phyloP scores from a whole-genome alignment of 1,140 invertebrate genomes.

The Stegodyphus dumicola region DNA sequence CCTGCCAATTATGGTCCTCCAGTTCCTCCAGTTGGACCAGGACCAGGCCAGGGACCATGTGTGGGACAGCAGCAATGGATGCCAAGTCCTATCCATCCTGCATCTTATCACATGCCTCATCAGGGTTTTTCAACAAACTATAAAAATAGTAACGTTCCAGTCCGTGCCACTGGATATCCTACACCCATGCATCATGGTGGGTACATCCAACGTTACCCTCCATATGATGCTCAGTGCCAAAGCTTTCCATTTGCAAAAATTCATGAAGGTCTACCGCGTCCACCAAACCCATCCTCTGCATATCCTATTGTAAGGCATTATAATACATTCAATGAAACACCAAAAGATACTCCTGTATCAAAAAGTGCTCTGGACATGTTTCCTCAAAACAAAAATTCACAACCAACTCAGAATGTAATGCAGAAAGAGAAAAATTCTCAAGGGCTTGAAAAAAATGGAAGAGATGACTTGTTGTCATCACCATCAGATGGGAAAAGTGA shows the following conservation, averaged over 20 bases:
- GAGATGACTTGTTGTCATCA: constrained; percentile 28
- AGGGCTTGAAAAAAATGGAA: constrained; percentile 36
- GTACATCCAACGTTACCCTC: constrained; percentile 23
- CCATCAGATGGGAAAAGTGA: constrained; percentile 52
- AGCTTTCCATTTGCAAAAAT: constrained; percentile 37
- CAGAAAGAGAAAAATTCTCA: constrained; percentile 38
- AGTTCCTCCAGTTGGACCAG: constrained; percentile 54
- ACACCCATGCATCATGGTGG: constrained; percentile 44
- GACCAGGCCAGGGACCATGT: constrained; percentile 27
- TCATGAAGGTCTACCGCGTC: constrained; percentile 36
- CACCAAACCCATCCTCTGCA: constrained; percentile 19
- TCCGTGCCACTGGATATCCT: constrained; percentile 47
- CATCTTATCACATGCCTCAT: constrained; percentile 40
- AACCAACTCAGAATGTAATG: neutral
- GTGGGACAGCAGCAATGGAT: constrained; percentile 59
- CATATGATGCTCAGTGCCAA: constrained; percentile 53
- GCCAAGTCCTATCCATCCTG: constrained; percentile 39
- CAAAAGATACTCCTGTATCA: constrained; percentile 14
- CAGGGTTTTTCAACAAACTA: constrained; percentile 35
- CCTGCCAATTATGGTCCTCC: constrained; percentile 57
- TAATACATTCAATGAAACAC: constrained; percentile 42
- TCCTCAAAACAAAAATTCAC: constrained; percentile 44
- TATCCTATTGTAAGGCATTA: constrained; percentile 52
- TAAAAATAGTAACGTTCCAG: constrained; percentile 32
- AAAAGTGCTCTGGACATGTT: constrained; percentile 27